Conservation (phyloP, 2,113 vertebrate genomes). For the Orthonyx spaldingii region DNA sequence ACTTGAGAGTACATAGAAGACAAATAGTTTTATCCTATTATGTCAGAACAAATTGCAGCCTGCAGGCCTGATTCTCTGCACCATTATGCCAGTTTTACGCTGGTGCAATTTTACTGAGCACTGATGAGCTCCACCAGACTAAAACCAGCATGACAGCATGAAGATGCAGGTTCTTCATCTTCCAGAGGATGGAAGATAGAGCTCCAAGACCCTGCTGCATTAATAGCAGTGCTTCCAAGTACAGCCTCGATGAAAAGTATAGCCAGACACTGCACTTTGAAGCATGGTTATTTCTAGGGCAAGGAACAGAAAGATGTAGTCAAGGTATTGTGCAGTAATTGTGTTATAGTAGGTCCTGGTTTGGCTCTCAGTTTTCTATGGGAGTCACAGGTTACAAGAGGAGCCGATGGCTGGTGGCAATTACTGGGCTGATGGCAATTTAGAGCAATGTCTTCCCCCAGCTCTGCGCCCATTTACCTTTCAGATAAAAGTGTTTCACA, state of each 20-base stretch:
- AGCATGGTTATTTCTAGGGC: not conserved
- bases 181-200: not conserved
- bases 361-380: not conserved
- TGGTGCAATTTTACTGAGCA: not conserved
- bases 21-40: slow-evolving; percentile 56
- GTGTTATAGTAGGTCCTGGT: not conserved
- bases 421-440: not conserved
- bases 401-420: not conserved
- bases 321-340: not conserved
- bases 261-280: not conserved
- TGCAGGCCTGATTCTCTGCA: slow-evolving; percentile 28
- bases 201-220: not conserved
- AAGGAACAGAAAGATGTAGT: not conserved
- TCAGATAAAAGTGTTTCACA: not conserved
- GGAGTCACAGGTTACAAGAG: not conserved
- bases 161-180: not conserved
- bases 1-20: not conserved
- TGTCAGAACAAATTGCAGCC: slow-evolving; percentile 57
- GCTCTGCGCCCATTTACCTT: not conserved
- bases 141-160: not conserved
- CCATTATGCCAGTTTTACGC: slow-evolving; percentile 17
- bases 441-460: not conserved
- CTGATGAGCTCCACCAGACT: not conserved
- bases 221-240: not conserved
- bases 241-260: not conserved